Evolutionary conservation across 2,888 invertebrate species (phyloP).

Genomic region (Brachylomia viminalis): DNA sequence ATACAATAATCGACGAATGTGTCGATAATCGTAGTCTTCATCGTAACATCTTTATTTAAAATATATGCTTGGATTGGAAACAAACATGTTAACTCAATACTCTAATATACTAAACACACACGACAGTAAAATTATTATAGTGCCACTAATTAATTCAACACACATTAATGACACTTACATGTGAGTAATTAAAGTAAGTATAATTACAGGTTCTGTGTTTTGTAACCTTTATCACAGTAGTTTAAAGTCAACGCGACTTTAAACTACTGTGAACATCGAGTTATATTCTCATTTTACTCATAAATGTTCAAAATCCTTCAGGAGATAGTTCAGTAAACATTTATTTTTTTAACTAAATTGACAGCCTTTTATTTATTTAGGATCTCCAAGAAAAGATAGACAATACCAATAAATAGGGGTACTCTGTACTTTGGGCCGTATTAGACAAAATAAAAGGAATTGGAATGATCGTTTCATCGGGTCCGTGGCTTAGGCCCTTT

Average conservation of each 20-base stretch:
- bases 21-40: neutral
- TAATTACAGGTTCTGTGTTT: neutral
- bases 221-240: neutral
- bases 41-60: neutral
- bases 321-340: neutral
- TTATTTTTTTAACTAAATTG: no score
- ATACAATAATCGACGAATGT: neutral
- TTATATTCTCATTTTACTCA: neutral
- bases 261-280: neutral
- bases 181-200: neutral
- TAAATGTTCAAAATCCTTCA: neutral
- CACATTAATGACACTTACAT: conserved; percentile 14
- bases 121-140: conserved; percentile 5
- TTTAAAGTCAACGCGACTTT: no score
- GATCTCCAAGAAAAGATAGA: no score
- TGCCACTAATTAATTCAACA: conserved; percentile 4
- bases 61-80: neutral
- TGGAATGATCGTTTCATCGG: neutral
- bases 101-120: conserved; percentile 8
- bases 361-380: no score
- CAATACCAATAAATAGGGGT: no score
- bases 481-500: no score
- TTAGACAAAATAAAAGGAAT: neutral
- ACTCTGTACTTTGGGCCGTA: no score
- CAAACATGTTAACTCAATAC: neutral